Base-by-base conservation (phyloP, 1,140 invertebrate species). In the Nebria ingens region DNA sequence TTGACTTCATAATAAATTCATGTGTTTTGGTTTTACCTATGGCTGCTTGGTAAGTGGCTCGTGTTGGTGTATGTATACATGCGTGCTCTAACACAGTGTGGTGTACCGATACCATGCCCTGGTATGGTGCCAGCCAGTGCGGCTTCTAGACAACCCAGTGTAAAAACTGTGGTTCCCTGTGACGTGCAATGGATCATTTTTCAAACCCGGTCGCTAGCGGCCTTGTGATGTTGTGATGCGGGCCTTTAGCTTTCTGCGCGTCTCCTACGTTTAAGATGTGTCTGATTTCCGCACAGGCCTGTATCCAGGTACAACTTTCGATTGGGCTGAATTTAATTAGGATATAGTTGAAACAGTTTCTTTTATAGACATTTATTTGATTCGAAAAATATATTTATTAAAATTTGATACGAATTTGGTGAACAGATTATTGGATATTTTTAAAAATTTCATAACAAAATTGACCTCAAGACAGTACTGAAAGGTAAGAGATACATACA, bases 161-260 rank as follows among this genome's bases (percentile, higher is more conserved):
- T 57, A 65, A 65, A 65, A 64, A 65, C 62, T 59, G 55, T 53
- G 56, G 64, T 63, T 65, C 59, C 15, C 61, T 56, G 42, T 64
- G 64, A 65, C 64, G 60, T 61, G 62, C 62, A 62, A 64, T 64
- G 62, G 64, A 64, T 65, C 62, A 65, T 65, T 65, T 65, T 65
- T 65, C 64, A 63, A 64, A 65, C 61, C n/a, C 59, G 64, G 61
- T 64, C 61, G 64, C 62, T 62, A 56, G 60, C 59, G 64, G 62
- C 64, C 61, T 58, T 62, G 56, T 59, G 58, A 63, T 64, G 64
- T 64, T 65, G 64, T 61, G 62, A 65, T 63, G 61, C 59, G 62
- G 62, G 61, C 61, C 56, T 56, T 59, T 55, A 56, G 40, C 40
- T 45, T n/a, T 34, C 25, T 34, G 25, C 25, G 25, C 25, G 25